Base-by-base conservation (phyloP, 1,140 invertebrate species). In the Ladona fulva region DNA sequence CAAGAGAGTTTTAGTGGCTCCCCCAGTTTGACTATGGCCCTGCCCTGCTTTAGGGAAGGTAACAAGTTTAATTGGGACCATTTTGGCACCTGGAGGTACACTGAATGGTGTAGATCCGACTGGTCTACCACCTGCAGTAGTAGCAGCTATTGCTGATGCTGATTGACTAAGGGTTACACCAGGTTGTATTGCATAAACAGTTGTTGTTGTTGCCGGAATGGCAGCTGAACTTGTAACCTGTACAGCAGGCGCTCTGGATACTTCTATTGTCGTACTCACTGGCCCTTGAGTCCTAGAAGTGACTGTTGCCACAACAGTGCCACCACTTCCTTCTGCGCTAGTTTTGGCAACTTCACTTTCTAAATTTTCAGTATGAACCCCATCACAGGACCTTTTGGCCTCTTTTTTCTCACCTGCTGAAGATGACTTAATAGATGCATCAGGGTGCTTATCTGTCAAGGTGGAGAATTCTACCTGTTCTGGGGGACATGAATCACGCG, bases 61-160 rank as follows among this genome's bases (percentile, higher is more conserved):
- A 5, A 85, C 82, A 10, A 85, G 77, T 76, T 85, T 84, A 44
- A 85, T 83, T 11, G 84, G 84, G 25, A 85, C 80, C 82, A 84
- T 83, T 80, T 85, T 85, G 24, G 83, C 79, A 12, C 82, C 80
- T 22, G 81, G 78, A 24, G 82, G 80, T 19, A 82, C 78, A 76
- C 79, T 77, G 29, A 77, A 25, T 25, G 77, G 29, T 25, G 77
- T 24, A 19, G 25, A 66, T 3, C 52, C 52, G 1, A 66, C 52
- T 5, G 52, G 52, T 66, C 25, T 19, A 24, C 25, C 14, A 74
- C 24, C 77, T 37, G 66, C 37, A 75, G 29, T 80, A 77, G 52
- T 14, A 78, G 77, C 25, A 77, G 80, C 12, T 79, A 78, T 8
- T 73, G 75, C 42, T 78, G 77, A 78, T 29, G 78, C 77, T 12